Percentiles rank a stretch among this genome's conserved stretches.
phyloP scores from a whole-genome alignment of 1,140 invertebrate genomes.

The Melanaphis sacchari region DNA sequence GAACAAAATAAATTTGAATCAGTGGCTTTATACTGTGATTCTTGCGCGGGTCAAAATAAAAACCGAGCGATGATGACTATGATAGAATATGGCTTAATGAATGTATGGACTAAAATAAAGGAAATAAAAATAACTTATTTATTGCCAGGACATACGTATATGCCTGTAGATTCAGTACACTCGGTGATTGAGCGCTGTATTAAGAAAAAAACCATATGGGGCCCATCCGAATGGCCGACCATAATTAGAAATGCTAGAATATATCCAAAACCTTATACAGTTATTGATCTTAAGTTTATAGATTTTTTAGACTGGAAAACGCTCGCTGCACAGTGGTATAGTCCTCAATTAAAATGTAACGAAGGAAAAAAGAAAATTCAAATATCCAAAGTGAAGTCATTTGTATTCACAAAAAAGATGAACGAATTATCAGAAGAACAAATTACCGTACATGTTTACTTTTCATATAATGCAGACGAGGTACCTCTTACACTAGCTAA shows the following conservation, averaged over 20 bases:
- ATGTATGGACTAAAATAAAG: constrained; percentile 12
- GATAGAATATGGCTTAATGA: not conserved
- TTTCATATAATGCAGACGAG: not conserved
- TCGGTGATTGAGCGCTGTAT: constrained; percentile 15
- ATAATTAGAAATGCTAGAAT: constrained; percentile 32
- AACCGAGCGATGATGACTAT: constrained; percentile 20
- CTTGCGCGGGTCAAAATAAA: constrained; percentile 26
- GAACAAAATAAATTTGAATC: not conserved
- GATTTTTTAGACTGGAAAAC: constrained; percentile 37
- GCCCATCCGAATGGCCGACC: constrained; percentile 32
- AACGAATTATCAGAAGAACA: constrained; percentile 12
- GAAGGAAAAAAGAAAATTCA: constrained; percentile 4
- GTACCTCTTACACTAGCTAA: constrained; percentile 12
- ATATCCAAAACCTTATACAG: not conserved
- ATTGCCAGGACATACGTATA: constrained; percentile 22
- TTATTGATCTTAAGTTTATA: not conserved
- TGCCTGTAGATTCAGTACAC: constrained; percentile 11
- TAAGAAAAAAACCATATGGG: constrained; percentile 19
- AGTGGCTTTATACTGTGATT: constrained; percentile 39
- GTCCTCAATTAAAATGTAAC: constrained; percentile 24
- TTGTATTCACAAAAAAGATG: constrained; percentile 11
- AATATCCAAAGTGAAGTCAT: constrained; percentile 17
- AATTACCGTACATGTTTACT: constrained; percentile 25
- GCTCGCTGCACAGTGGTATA: constrained; percentile 16
- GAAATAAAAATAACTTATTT: constrained; percentile 35